Evolutionary conservation across 2,888 invertebrate species (phyloP).

Genomic region (Troides helena): DNA sequence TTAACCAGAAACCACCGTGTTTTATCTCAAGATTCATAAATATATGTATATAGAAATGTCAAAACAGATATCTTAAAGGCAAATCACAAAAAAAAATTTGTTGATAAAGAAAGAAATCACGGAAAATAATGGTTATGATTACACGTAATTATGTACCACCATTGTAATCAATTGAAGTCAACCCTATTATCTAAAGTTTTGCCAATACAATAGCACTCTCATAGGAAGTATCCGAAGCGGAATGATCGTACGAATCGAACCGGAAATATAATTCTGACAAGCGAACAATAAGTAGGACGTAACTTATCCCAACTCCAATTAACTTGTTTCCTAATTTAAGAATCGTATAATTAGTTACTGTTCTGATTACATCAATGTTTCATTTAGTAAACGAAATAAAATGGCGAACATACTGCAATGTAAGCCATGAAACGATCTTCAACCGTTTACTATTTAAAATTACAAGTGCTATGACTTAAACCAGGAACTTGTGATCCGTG

Average conservation of each 20-base stretch:
- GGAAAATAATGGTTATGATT: not conserved
- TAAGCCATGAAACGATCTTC: not conserved
- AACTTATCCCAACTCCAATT: constrained; percentile 19
- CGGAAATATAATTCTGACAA: constrained; percentile 17
- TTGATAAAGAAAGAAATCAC: not conserved
- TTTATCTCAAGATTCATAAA: not conserved
- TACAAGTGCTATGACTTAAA: not conserved
- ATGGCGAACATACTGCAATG: not conserved
- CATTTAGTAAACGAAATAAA: not conserved
- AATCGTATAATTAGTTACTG: not conserved
- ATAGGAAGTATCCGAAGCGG: not conserved
- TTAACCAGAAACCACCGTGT: no score
- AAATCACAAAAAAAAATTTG: not conserved
- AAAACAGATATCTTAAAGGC: no score
- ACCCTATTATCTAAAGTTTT: constrained; percentile 12
- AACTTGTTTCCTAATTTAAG: constrained; percentile 8
- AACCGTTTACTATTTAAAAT: not conserved
- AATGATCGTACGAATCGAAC: constrained; percentile 9
- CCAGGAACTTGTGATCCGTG: not conserved
- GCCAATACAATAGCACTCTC: constrained; percentile 1
- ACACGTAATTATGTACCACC: not conserved
- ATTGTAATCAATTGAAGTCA: constrained; percentile 3
- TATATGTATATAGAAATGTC: not conserved
- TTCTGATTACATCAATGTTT: not conserved
- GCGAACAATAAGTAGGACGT: constrained; percentile 14